These are phyloP conservation scores for Nerophis ophidion DNA, from an alignment of 2,113 vertebrate genomes.

Conservation along the genomic window DNA sequence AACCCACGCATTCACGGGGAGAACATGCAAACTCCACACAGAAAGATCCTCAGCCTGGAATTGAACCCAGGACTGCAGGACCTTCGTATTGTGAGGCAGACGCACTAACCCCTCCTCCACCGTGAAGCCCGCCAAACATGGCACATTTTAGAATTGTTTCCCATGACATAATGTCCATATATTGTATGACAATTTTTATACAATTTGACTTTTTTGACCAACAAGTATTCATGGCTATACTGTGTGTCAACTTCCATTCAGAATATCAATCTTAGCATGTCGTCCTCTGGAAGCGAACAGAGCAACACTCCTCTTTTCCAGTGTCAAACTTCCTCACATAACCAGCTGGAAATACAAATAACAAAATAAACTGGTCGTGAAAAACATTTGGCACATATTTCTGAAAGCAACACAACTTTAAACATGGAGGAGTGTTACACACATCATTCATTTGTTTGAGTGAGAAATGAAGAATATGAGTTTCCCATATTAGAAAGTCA, in stretches of 20 bases:
- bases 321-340: conserved; percentile 57
- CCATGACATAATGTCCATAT: no score
- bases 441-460: conserved; percentile 3
- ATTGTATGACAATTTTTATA: no score
- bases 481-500: conserved; percentile 39
- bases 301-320: conserved; percentile 26
- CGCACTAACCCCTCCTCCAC: no score
- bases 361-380: conserved; percentile 16
- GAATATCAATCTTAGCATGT: neutral
- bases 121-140: no score
- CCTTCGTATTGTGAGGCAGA: no score
- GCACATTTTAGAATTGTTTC: no score
- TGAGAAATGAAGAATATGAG: neutral
- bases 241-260: neutral
- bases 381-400: conserved; percentile 31
- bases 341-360: conserved; percentile 60
- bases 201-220: no score
- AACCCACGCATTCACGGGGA: no score
- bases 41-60: no score
- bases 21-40: no score
- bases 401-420: conserved; percentile 17
- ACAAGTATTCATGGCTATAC: no score
- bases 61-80: no score
- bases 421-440: neutral
- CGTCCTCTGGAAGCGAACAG: neutral